phyloP scores from a whole-genome alignment of 2,888 invertebrate species.

The Bhutanitis thaidina region DNA sequence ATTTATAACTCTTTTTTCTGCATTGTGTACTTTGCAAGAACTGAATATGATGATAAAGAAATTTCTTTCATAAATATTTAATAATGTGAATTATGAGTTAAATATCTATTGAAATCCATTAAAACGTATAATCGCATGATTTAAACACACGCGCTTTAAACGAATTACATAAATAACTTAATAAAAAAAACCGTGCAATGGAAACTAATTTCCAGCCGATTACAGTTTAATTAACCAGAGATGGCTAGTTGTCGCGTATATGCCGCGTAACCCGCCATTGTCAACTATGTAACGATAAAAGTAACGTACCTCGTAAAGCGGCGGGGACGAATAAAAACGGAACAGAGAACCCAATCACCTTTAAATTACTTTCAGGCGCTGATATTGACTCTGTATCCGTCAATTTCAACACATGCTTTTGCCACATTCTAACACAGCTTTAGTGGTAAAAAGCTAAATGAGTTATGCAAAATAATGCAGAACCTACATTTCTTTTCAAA shows the following conservation, averaged over 20 bases:
- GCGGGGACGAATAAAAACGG: conserved; percentile 21
- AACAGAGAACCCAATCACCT: conserved; percentile 24
- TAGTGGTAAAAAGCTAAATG: neutral
- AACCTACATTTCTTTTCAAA: too few species aligned
- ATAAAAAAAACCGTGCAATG: conserved; percentile 33
- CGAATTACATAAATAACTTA: conserved; percentile 22
- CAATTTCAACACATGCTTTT: neutral
- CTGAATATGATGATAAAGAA: too few species aligned
- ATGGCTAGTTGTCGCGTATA: conserved; percentile 29
- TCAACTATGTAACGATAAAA: conserved; percentile 42
- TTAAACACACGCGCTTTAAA: neutral
- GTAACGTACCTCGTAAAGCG: conserved; percentile 39
- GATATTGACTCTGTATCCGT: conserved; percentile 6
- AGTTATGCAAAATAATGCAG: neutral
- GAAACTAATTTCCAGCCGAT: conserved; percentile 38
- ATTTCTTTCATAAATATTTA: too few species aligned
- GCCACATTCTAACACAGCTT: neutral
- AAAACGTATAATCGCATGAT: too few species aligned
- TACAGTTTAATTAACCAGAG: conserved; percentile 43
- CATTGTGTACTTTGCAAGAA: too few species aligned
- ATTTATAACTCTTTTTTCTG: too few species aligned
- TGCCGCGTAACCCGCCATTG: conserved; percentile 37
- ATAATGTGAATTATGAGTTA: too few species aligned
- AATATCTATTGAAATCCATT: too few species aligned
- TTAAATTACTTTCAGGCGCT: conserved; percentile 17